These are phyloP conservation scores for Nibea coibor DNA, from an alignment of 2,113 vertebrate species.

Conservation along the genomic window DNA sequence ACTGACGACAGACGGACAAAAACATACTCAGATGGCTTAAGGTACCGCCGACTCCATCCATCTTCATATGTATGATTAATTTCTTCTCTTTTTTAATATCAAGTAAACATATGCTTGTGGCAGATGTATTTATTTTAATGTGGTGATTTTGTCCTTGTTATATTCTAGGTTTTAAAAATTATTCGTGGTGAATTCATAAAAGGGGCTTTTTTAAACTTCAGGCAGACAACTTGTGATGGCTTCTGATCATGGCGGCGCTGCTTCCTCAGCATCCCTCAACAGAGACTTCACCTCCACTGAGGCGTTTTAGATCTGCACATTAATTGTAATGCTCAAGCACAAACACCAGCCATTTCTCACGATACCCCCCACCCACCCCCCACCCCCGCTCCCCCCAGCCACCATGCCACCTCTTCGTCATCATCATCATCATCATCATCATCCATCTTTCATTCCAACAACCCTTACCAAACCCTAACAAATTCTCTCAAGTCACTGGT, in stretches of 20 bases:
- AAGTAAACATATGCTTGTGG: slow-evolving; percentile 62
- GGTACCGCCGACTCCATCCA: slow-evolving; percentile 33
- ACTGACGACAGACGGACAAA: slow-evolving; percentile 54
- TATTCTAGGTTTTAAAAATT: slow-evolving; percentile 44
- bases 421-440: slow-evolving; percentile 1
- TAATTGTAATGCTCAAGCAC: slow-evolving; percentile 75
- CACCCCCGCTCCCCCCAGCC: slow-evolving; percentile 8
- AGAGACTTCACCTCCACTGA: slow-evolving; percentile 46
- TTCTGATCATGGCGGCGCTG: slow-evolving; percentile 64
- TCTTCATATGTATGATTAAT: slow-evolving; percentile 59
- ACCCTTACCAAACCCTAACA: slow-evolving; percentile 1
- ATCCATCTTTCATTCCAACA: slow-evolving; percentile 34
- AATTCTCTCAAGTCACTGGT: slow-evolving; percentile 59
- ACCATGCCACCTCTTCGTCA: slow-evolving; percentile 19
- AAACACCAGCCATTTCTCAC: slow-evolving; percentile 49
- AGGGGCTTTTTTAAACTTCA: slow-evolving; percentile 66
- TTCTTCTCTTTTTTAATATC: slow-evolving; percentile 37
- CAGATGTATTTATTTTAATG: slow-evolving; percentile 35
- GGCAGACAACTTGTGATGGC: slow-evolving; percentile 67
- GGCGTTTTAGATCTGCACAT: slow-evolving; percentile 74
- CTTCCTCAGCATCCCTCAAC: slow-evolving; percentile 61
- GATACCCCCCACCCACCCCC: slow-evolving; percentile 13
- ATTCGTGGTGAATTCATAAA: slow-evolving; percentile 60
- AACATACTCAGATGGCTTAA: slow-evolving; percentile 59
- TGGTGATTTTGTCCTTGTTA: slow-evolving; percentile 41